These are phyloP conservation scores for Chironomus striatipennis DNA, from an alignment of 1,140 invertebrate species.

Conservation along the genomic window DNA sequence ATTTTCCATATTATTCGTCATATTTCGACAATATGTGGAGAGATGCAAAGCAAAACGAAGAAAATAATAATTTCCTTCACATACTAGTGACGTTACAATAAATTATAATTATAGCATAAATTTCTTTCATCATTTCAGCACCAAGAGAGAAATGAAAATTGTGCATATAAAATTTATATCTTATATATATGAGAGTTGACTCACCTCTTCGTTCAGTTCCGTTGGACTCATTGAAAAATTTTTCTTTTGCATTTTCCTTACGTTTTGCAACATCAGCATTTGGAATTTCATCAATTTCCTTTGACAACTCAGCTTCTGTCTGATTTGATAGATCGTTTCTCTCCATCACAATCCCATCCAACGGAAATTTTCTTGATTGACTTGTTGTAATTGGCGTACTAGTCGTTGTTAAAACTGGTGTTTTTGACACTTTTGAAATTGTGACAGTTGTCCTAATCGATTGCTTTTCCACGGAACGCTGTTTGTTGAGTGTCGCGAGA, in stretches of 20 bases:
- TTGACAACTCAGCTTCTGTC: neutral
- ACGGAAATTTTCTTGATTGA: neutral
- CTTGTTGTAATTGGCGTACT: slow-evolving; percentile 3
- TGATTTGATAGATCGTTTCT: neutral
- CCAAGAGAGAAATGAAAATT: too few relatives aligned
- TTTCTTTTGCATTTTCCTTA: neutral
- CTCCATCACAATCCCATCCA: neutral
- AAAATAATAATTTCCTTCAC: neutral
- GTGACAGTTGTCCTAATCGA: slow-evolving; percentile 19
- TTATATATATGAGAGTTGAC: neutral
- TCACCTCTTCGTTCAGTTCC: neutral
- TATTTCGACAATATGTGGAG: neutral
- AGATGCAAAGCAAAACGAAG: neutral
- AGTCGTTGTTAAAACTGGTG: neutral
- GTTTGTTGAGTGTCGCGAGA: slow-evolving; percentile 19
- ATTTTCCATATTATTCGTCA: neutral
- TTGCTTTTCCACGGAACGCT: slow-evolving; percentile 10
- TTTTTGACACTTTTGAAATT: slow-evolving; percentile 15
- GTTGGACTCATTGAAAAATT: neutral
- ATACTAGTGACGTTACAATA: neutral
- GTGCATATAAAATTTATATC: too few relatives aligned
- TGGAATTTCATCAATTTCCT: neutral
- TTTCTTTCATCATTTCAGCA: too few relatives aligned
- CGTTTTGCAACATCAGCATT: neutral
- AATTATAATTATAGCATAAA: neutral